Base-by-base conservation (phyloP, 2,888 invertebrate genomes). In the Coelinius sp. region DNA sequence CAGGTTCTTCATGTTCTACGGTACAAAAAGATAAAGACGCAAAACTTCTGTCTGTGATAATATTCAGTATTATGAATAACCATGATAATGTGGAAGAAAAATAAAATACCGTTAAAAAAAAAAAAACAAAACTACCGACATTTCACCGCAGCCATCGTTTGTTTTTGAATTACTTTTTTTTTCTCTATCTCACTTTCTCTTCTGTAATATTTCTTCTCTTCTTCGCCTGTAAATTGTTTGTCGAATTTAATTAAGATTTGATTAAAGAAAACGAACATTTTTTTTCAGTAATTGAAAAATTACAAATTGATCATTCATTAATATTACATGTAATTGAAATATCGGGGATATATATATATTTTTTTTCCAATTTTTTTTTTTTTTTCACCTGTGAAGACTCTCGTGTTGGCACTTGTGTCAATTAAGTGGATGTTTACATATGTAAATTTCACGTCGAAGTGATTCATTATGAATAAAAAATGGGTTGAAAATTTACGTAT, bases 91-190 rank as follows among this genome's bases (percentile, higher is more conserved):
- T 76, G 71, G 70, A 73, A 25, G 63, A 70, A 70, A 79, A 80
- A 82, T 79, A 81, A 83, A 81, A 77, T 79, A 79, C 73, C 77
- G 71, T 82, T 80, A 80, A 76, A 63, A 31, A n/a, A n/a, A n/a
- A n/a, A n/a, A n/a, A n/a, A n/a, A n/a, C n/a, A n/a, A n/a, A 49
- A 80, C 75, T 70, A 80, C 76, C 73, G 77, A 81, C 74, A 77
- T 80, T 76, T 76, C 20, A 49, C 79, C 76, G 78, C 76, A 77
- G 73, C 76, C 73, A 77, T 79, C 73, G 77, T 80, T 78, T 80
- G 76, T 76, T 77, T 78, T 77, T 27, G 67, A 73, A 73, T 75
- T 74, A 79, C 78, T 80, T 74, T 76, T 75, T 77, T 66, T 69
- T 64, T 71, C 64, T 49, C 46, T 49, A 49, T 49, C 64, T 62